Evolutionary conservation across 2,888 invertebrate species (phyloP).

Genomic region (Drosophila lacicola): DNA sequence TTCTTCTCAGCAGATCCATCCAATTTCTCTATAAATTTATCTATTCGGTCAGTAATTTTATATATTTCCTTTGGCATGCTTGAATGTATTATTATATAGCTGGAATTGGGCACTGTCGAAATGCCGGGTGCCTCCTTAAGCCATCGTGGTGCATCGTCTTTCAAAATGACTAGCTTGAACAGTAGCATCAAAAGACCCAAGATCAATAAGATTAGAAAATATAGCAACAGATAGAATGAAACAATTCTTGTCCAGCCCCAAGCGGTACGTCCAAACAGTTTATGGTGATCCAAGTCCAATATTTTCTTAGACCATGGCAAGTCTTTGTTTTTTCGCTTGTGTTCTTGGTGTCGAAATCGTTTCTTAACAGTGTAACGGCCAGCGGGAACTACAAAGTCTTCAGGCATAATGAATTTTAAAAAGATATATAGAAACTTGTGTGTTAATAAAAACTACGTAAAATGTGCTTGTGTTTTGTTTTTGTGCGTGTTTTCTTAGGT

Average conservation of each 20-base stretch:
- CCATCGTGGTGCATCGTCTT: constrained; percentile 17
- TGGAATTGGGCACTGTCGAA: constrained; percentile 34
- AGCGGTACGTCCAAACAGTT: constrained; percentile 44
- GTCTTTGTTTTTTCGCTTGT: constrained; percentile 27
- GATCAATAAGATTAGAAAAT: constrained; percentile 2
- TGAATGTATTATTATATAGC: constrained; percentile 2
- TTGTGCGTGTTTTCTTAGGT: not conserved
- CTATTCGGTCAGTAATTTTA: constrained; percentile 44
- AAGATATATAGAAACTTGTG: not conserved
- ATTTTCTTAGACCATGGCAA: constrained; percentile 65
- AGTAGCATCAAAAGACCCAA: not conserved
- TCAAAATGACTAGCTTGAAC: constrained; percentile 16
- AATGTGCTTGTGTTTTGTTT: not conserved
- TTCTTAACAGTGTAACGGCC: constrained; percentile 57
- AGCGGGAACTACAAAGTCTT: constrained; percentile 36
- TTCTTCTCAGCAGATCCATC: not conserved
- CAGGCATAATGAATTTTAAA: constrained; percentile 35
- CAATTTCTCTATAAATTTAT: constrained; percentile 18
- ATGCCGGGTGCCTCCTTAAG: constrained; percentile 53
- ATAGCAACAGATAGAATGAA: constrained; percentile 49
- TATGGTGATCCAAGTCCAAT: constrained; percentile 50
- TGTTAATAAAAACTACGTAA: not conserved
- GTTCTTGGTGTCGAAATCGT: constrained; percentile 53
- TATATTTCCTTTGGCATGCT: constrained; percentile 17
- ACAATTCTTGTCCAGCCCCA: constrained; percentile 54